A percentile compares a stretch with the other conserved stretches of the same genome.
Evolutionary conservation across 2,888 invertebrate genomes (phyloP).

Genomic region (Stenodera caucasica): DNA sequence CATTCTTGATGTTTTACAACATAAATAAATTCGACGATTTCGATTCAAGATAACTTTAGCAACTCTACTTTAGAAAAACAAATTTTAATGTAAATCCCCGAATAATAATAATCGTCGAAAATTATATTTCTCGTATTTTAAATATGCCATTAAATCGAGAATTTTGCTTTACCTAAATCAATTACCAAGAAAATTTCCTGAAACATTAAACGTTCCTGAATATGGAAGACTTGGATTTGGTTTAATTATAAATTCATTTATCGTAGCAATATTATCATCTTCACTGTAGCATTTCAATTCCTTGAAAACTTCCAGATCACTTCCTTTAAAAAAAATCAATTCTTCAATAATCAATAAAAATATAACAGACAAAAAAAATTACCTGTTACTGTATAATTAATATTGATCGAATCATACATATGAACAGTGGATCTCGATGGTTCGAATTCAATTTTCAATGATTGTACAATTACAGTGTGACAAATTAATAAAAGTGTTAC

Average conservation of each 20-base stretch:
- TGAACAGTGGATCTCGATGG: slow-evolving; percentile 39
- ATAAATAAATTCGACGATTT: no score
- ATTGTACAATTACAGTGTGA: slow-evolving; percentile 40
- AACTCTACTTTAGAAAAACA: no score
- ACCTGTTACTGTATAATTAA: slow-evolving; percentile 37
- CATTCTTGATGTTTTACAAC: no score
- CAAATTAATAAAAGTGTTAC: slow-evolving; percentile 42
- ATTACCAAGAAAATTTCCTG: slow-evolving; percentile 51
- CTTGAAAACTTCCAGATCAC: not conserved
- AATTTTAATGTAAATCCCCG: no score
- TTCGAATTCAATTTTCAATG: slow-evolving; percentile 42
- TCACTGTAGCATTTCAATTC: slow-evolving; percentile 22
- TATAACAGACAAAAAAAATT: not conserved
- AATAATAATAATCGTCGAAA: no score
- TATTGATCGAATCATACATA: slow-evolving; percentile 43
- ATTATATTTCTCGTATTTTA: no score
- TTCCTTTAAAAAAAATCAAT: not conserved
- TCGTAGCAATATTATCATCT: slow-evolving; percentile 23
- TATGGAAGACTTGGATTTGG: slow-evolving; percentile 10
- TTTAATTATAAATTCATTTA: slow-evolving; percentile 14
- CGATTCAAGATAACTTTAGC: no score
- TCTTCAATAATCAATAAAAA: not conserved
- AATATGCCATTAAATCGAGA: not conserved
- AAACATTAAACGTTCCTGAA: slow-evolving; percentile 45
- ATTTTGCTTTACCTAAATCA: not conserved